Evolutionary conservation across 2,888 invertebrate species (phyloP).

Genomic region (Mesorhabditis belari): DNA sequence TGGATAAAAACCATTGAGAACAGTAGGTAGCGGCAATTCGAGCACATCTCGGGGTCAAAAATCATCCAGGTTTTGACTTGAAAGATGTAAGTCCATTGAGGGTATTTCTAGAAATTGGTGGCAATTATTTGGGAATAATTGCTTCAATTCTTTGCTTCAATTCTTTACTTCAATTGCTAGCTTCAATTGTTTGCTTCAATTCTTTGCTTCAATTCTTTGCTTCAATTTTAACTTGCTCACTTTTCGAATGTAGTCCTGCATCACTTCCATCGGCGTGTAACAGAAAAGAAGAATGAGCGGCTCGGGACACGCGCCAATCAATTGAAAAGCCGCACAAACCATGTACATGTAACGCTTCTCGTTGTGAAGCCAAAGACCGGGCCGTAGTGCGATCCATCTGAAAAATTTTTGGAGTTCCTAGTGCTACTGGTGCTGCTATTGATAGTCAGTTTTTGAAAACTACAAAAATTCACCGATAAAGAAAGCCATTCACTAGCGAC

Average conservation of each 20-base stretch:
- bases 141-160: background rate
- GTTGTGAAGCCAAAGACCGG: background rate
- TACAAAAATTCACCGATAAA: background rate
- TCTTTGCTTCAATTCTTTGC: background rate
- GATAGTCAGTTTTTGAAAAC: background rate
- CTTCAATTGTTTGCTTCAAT: background rate
- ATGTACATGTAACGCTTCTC: background rate
- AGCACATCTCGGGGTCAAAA: background rate
- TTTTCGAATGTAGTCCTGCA: background rate
- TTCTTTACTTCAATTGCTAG: no score
- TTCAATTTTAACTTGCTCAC: background rate
- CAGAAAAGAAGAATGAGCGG: background rate
- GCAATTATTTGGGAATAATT: background rate
- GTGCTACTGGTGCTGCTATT: no score
- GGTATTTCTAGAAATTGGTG: background rate
- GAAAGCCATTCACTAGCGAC: background rate
- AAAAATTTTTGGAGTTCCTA: no score
- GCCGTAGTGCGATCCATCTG: background rate
- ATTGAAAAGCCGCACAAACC: background rate
- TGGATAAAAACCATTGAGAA: background rate
- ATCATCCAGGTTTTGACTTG: background rate
- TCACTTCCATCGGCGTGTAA: background rate
- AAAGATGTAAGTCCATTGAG: background rate
- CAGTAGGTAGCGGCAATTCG: background rate
- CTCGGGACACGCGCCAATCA: background rate